Evolutionary conservation across 2,113 vertebrate genomes (phyloP), one percentile per base, ranked within the genome.

Genomic region (Anarrhichthys ocellatus): DNA sequence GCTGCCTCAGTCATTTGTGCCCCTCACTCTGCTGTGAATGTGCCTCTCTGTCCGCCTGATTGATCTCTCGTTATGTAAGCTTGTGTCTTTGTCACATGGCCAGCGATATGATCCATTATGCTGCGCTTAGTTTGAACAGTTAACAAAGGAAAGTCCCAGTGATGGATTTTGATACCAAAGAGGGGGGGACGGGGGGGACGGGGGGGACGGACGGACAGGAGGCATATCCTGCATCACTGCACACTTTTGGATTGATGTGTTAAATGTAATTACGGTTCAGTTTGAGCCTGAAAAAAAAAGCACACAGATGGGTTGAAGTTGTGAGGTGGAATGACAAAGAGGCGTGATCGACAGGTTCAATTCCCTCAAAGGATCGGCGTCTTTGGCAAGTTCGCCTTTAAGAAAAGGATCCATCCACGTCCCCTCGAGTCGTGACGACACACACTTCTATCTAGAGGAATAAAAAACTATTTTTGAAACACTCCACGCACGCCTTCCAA

Each of bases 381-480:
- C 17, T 81, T 78, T 87, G 83, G 83, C 83, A 89, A 73, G 88
- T 89, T 90, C 48, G 78, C 85, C 86, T 92, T 92, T 91, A 88
- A 92, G 90, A 90, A 89, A 24, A 85, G 72, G 86, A 90, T 90
- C 71, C 88, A 90, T 87, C 90, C 84, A 66, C 90, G 91, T 92
- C 89, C 85, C 52, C 52, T n/a, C 74, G 81, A 87, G 88, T 82
- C 40, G 76, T 91, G 88, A 90, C 82, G 90, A 89, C 90, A 93
- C 81, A 81, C 64, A 66, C 85, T 74, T 89, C 88, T 91, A 84
- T 92, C 89, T 87, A 71, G 88, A 90, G 88, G 89, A 88, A 87
- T 86, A 84, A 87, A 90, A 85, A 89, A 88, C 88, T 93, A 90
- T 91, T 89, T 93, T 87, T 91, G 83, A 92, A 78, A 87, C 91